phyloP scores from a whole-genome alignment of 2,888 invertebrate species.

The Aricia artaxerxes region DNA sequence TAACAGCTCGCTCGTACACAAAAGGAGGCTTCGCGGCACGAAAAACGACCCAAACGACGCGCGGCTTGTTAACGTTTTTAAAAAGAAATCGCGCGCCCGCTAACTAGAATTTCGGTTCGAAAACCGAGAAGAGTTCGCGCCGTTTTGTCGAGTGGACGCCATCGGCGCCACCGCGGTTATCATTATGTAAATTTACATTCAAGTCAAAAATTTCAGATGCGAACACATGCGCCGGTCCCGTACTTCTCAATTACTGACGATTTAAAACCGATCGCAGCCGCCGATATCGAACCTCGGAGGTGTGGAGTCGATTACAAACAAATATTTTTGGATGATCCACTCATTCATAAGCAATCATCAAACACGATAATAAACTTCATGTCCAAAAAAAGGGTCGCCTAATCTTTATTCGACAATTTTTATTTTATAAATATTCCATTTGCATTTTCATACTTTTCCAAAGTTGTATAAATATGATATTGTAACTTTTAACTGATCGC shows the following conservation, averaged over 20 bases:
- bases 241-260: slow-evolving; percentile 56
- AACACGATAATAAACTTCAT: neutral
- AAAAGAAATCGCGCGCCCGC: slow-evolving; percentile 76
- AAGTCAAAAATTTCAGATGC: slow-evolving; percentile 52
- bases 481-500: no score
- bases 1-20: slow-evolving; percentile 80
- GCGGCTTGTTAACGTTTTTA: slow-evolving; percentile 79
- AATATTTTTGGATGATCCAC: neutral
- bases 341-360: neutral
- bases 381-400: neutral
- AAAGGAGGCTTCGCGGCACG: slow-evolving; percentile 75
- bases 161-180: slow-evolving; percentile 73
- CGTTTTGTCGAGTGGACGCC: slow-evolving; percentile 60
- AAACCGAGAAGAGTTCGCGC: slow-evolving; percentile 75
- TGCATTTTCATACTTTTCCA: neutral
- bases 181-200: slow-evolving; percentile 71
- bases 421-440: neutral
- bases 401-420: neutral
- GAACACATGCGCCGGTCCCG: slow-evolving; percentile 55
- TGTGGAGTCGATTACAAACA: neutral
- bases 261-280: slow-evolving; percentile 34
- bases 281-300: neutral
- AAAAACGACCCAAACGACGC: slow-evolving; percentile 76
- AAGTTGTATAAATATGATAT: no score
- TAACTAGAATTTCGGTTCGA: slow-evolving; percentile 79